A percentile compares a stretch with the other conserved stretches of the same genome.
These are phyloP conservation scores for Philotrypesis tridentata DNA, from an alignment of 1,140 invertebrate species.

Conservation along the genomic window DNA sequence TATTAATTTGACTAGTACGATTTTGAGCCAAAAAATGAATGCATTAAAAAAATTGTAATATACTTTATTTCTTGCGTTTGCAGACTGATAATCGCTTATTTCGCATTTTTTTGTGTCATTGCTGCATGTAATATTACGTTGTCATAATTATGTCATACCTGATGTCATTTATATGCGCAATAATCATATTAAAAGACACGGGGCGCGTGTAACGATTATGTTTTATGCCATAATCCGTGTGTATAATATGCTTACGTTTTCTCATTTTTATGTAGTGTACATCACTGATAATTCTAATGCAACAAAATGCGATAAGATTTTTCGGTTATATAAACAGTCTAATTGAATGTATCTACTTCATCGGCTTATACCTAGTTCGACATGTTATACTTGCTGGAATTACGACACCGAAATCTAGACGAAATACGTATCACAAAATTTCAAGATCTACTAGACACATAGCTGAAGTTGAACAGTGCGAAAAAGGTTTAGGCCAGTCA, in stretches of 20 bases:
- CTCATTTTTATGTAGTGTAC: neutral
- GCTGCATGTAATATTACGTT: neutral
- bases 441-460: neutral
- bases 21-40: too few species aligned
- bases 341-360: neutral
- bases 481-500: neutral
- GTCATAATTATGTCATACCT: neutral
- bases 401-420: neutral
- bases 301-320: neutral
- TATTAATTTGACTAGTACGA: too few species aligned
- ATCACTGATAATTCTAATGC: neutral
- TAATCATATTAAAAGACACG: neutral
- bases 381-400: neutral
- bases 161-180: neutral
- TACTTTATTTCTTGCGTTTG: too few species aligned
- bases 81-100: neutral
- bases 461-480: neutral
- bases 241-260: neutral
- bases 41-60: too few species aligned
- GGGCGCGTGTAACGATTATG: neutral
- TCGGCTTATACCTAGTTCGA: neutral
- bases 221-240: neutral
- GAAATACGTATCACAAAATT: neutral
- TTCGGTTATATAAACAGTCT: neutral
- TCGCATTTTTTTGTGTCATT: neutral